Evolutionary conservation across 2,113 vertebrate genomes (phyloP).

Genomic region (Ctenodactylus gundi): DNA sequence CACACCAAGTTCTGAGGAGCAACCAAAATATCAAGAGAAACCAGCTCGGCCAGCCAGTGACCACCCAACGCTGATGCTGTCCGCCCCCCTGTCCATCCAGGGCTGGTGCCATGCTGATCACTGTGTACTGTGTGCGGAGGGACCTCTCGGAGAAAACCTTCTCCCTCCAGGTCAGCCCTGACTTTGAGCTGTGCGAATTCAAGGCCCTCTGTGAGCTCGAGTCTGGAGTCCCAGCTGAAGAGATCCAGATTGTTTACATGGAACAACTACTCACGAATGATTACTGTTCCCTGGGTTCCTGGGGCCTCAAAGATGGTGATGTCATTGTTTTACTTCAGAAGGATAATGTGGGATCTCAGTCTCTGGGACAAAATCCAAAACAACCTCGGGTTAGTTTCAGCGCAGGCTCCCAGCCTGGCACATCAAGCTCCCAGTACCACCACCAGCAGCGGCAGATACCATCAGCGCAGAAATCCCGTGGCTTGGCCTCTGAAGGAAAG

Average conservation of each 20-base stretch:
- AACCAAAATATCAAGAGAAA: neutral
- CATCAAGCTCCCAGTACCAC: constrained; percentile 77
- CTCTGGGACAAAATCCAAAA: constrained; percentile 78
- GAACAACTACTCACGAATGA: constrained; percentile 91
- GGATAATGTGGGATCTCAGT: constrained; percentile 78
- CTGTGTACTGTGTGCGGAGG: constrained; percentile 94
- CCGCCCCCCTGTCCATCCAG: neutral
- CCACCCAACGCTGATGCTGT: neutral
- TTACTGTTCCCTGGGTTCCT: constrained; percentile 90
- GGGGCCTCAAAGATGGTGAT: constrained; percentile 95
- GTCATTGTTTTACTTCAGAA: constrained; percentile 92
- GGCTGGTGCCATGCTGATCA: constrained; percentile 91
- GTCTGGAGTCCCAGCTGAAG: constrained; percentile 91
- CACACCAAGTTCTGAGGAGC: neutral
- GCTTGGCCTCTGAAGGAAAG: constrained; percentile 59
- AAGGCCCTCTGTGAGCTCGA: constrained; percentile 94
- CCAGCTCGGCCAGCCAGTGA: neutral
- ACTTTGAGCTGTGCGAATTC: constrained; percentile 95
- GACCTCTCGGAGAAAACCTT: constrained; percentile 94
- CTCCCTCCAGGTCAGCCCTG: constrained; percentile 93
- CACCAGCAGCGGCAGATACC: constrained; percentile 32
- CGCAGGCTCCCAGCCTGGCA: constrained; percentile 89
- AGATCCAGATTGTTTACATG: constrained; percentile 91
- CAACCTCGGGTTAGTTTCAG: constrained; percentile 90
- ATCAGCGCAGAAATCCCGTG: neutral